These are phyloP conservation scores for Argyra leucocephala DNA, from an alignment of 2,888 invertebrate species.

Conservation along the genomic window DNA sequence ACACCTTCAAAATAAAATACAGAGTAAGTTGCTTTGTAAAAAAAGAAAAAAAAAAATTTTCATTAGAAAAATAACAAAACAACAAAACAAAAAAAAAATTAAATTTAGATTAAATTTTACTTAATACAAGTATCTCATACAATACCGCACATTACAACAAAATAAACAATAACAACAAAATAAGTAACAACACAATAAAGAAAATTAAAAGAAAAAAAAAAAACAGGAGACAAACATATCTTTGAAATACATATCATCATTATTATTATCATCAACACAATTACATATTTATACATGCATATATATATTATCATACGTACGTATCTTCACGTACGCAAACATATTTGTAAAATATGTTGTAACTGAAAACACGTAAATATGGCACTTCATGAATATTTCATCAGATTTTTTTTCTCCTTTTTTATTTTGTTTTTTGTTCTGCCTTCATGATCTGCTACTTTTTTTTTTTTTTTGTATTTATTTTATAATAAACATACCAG, in stretches of 20 bases:
- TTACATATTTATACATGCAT: too few relatives aligned
- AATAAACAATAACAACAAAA: too few relatives aligned
- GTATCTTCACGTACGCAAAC: not conserved
- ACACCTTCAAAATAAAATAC: too few relatives aligned
- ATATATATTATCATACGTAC: not conserved
- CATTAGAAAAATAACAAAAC: too few relatives aligned
- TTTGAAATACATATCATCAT: not conserved
- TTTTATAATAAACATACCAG: too few relatives aligned
- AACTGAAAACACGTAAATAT: constrained; percentile 6
- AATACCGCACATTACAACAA: not conserved
- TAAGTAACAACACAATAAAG: too few relatives aligned
- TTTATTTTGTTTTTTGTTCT: not conserved
- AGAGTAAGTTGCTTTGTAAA: too few relatives aligned
- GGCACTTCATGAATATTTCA: constrained; percentile 6
- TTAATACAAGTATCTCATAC: not conserved
- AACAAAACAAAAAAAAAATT: too few relatives aligned
- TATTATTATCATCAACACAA: not conserved
- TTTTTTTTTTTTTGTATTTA: not conserved
- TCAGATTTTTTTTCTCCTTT: not conserved
- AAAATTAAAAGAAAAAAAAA: not conserved
- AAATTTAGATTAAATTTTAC: not conserved
- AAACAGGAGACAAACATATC: not conserved
- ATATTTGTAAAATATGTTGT: constrained; percentile 4
- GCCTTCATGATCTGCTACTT: not conserved
- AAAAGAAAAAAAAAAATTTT: too few relatives aligned